Base-by-base conservation (phyloP, 2,888 invertebrate species). In the Trichogramma dendrolimi region DNA sequence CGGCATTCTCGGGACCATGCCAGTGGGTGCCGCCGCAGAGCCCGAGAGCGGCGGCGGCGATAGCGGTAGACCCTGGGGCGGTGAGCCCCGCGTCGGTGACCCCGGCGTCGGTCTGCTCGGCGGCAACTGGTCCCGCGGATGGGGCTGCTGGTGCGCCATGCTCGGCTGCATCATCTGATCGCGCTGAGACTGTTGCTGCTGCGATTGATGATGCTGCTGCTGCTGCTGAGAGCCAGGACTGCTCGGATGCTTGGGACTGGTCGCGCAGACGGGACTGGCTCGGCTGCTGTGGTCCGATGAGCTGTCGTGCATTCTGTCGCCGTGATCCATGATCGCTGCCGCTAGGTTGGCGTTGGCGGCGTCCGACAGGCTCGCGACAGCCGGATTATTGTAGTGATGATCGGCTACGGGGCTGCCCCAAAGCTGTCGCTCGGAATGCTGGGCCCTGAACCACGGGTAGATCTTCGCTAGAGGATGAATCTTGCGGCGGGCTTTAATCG, bases 1-100 rank as follows among this genome's bases (percentile, higher is more conserved):
- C 66, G 90, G 89, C 84, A 89, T 84, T 69, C 84, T 80, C 50
- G 84, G 81, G 41, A 82, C 84, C 75, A 87, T 83, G 58, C 86
- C 83, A 71, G 88, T 86, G 71, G 77, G 74, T 67, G 77, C 75
- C 67, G 76, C 74, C 60, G 74, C 73, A 60, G 75, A 74, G 62
- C 75, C 75, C 61, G 85, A 83, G 56, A 86, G 82, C 61, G 87
- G 87, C 67, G 87, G 86, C 67, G 87, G 86, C 73, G 86, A 86
- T 51, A 87, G 77, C 67, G 85, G 85, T 64, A 78, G 67, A 50
- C 76, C 75, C 67, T 79, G 78, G 69, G 87, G 87, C 55, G 83
- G 84, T 80, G 86, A 81, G 58, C 82, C 82, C 73, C 82, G 80
- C 51, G 79, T 78, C 47, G 79, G 78, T 50, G 77, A 79, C 48